phyloP scores from a whole-genome alignment of 2,113 vertebrate genomes.

The Sceloporus undulatus region DNA sequence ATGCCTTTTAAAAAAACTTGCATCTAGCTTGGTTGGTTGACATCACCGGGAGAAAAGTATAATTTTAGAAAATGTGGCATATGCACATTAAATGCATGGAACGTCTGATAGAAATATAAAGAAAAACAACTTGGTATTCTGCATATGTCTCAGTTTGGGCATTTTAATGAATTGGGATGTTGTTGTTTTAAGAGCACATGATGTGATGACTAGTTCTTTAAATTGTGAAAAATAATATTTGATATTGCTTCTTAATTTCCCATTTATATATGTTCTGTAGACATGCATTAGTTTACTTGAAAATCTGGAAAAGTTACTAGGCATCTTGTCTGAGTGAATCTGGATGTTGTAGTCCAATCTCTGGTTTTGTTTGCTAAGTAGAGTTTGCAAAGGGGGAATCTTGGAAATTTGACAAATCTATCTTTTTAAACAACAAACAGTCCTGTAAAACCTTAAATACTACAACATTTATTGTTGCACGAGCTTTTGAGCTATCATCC shows the following conservation, averaged over 20 bases:
- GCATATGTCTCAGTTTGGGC: background rate
- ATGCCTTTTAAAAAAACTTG: slow-evolving; percentile 12
- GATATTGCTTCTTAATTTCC: background rate
- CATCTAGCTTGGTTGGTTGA: slow-evolving; percentile 8
- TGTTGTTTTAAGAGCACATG: background rate
- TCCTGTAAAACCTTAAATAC: background rate
- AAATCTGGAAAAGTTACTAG: too few species aligned
- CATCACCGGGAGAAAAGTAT: background rate
- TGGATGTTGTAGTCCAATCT: background rate
- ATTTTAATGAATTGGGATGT: background rate
- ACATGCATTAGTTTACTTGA: background rate
- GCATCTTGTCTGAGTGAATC: too few species aligned
- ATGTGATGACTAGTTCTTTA: background rate
- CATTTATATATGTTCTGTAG: background rate
- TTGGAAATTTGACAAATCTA: background rate
- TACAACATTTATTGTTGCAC: background rate
- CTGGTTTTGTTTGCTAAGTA: background rate
- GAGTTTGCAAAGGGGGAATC: background rate
- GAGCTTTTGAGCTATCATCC: background rate
- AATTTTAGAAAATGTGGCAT: slow-evolving; percentile 15
- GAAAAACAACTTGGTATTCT: slow-evolving; percentile 8
- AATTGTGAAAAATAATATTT: background rate
- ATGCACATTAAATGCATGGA: background rate
- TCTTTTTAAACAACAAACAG: background rate
- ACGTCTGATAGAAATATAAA: slow-evolving; percentile 6